Percentiles rank a stretch among this genome's conserved stretches.
phyloP scores from a whole-genome alignment of 35 echinoderm and acorn worm species.

The Anneissia japonica region DNA sequence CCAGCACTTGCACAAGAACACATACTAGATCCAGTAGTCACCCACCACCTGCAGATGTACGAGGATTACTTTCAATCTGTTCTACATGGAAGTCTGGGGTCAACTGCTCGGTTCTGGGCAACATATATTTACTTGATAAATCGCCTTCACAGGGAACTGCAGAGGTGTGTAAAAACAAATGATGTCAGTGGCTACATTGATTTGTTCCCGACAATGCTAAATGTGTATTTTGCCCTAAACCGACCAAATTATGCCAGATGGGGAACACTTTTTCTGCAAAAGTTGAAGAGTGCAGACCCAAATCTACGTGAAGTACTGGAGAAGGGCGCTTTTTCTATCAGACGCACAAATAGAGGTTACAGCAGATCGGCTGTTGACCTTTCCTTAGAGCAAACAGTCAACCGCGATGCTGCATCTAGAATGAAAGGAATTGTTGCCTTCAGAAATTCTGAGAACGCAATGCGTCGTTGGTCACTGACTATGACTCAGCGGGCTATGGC shows the following conservation, averaged over 20 bases:
- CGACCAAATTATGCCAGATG: constrained; percentile 70
- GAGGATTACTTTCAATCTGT: constrained; percentile 43
- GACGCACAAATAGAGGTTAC: constrained; percentile 68
- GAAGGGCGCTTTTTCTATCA: constrained; percentile 74
- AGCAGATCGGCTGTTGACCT: constrained; percentile 64
- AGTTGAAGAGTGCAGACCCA: constrained; percentile 40
- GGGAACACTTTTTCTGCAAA: constrained; percentile 64
- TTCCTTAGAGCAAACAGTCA: constrained; percentile 62
- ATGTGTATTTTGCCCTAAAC: constrained; percentile 56
- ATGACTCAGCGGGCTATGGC: constrained; percentile 48
- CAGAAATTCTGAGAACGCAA: constrained; percentile 14
- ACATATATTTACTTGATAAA: constrained; percentile 66
- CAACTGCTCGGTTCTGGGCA: constrained; percentile 45
- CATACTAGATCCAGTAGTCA: constrained; percentile 33
- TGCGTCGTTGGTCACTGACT: constrained; percentile 15
- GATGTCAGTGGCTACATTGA: constrained; percentile 51
- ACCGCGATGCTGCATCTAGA: constrained; percentile 50
- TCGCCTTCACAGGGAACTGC: constrained; percentile 53
- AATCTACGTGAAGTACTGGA: constrained; percentile 29
- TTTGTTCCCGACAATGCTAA: constrained; percentile 40
- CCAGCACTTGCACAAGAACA: constrained; percentile 12
- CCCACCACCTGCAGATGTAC: constrained; percentile 20
- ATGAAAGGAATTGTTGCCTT: constrained; percentile 50
- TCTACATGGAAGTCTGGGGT: constrained; percentile 14
- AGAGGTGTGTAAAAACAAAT: constrained; percentile 56